phyloP scores from a whole-genome alignment of 1,140 invertebrate genomes.

The Harpegnathos saltator region DNA sequence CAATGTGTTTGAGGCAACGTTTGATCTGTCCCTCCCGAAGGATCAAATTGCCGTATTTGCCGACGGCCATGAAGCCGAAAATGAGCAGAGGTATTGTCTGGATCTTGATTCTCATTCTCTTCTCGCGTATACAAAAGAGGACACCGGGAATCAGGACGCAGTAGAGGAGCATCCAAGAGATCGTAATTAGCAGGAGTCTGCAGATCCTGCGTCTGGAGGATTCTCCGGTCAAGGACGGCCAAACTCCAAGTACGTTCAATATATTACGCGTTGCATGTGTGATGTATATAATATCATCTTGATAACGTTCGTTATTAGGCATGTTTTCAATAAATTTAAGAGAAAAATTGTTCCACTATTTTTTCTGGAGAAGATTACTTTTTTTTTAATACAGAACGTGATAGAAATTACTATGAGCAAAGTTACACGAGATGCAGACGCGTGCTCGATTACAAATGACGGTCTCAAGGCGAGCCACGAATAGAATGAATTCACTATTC shows the following conservation, averaged over 20 bases:
- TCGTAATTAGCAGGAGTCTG: neutral
- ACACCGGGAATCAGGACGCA: constrained; percentile 16
- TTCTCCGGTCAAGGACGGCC: constrained; percentile 8
- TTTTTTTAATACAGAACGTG: neutral
- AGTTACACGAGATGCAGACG: neutral
- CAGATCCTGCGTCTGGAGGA: neutral
- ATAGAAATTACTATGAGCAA: no score
- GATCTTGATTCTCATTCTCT: constrained; percentile 35
- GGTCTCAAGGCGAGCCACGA: no score
- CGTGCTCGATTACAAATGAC: no score
- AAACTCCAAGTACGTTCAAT: neutral
- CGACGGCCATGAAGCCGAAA: constrained; percentile 72
- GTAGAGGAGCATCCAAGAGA: neutral
- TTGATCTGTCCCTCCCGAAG: constrained; percentile 64
- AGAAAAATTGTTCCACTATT: neutral
- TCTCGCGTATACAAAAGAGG: constrained; percentile 7
- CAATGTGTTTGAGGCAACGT: constrained; percentile 72
- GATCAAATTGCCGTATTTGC: constrained; percentile 72
- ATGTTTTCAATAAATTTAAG: constrained; percentile 6
- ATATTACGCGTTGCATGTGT: constrained; percentile 19
- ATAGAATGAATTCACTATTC: no score
- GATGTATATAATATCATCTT: constrained; percentile 38
- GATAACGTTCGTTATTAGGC: constrained; percentile 13
- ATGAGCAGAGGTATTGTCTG: constrained; percentile 68
- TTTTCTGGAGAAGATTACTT: neutral